Base-by-base conservation (phyloP, 2,888 invertebrate species). In the Netelia virgata region DNA sequence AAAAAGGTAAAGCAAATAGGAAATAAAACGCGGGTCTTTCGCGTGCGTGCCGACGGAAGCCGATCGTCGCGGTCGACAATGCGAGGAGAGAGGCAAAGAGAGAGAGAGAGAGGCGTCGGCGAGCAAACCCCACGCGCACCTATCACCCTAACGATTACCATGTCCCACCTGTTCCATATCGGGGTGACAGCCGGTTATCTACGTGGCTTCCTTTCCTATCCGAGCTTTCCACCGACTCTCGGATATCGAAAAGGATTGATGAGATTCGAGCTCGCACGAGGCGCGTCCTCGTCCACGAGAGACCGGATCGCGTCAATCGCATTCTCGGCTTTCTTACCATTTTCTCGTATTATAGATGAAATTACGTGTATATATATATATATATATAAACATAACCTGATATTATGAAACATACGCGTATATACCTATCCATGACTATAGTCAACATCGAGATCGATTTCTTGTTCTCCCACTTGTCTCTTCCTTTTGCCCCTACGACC, bases 211-310 rank as follows among this genome's bases (percentile, higher is more conserved):
- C 23, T 23, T 53, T 55, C 55, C 10, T 50, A 61, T 23, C 23
- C 70, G 76, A 76, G 69, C 63, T 43, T 69, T 72, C 63, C 53
- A 68, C 63, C 47, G 64, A 63, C 64, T 76, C 63, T 53, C 70
- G 55, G 64, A 64, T 70, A 43, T 76, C 69, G 64, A 76, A 76
- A 70, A 70, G 82, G 82, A 82, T 82, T 82, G 76, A 76, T 57
- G 76, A 82, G 69, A 59, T 69, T 75, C 47, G 20, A 61, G 50
- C 64, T 70, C 75, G 53, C 81, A 53, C 68, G 74, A 69, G 75
- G 68, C 69, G 53, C 50, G 23, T 75, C 74, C 64, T 16, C 59
- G 16, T n/a, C 74, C 50, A 36, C 28, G 59, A 16, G 47, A 72
- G 41, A n/a, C 36, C 55, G 36, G 16, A 18, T 16, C 23, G n/a